Evolutionary conservation across 2,888 invertebrate genomes (phyloP).

Genomic region (Tenthredo livida): DNA sequence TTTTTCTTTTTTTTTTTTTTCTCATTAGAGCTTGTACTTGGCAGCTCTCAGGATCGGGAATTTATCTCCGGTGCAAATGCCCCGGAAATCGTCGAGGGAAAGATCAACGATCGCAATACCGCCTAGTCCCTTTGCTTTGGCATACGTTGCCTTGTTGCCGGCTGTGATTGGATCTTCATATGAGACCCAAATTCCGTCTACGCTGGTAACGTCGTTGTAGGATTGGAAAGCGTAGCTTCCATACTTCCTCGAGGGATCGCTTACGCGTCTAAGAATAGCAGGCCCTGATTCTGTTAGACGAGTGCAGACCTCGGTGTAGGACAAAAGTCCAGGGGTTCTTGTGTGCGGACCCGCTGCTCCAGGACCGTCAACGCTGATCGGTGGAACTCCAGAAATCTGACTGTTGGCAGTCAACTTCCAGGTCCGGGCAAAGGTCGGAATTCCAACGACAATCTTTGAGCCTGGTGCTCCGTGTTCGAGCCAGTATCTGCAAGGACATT

Average conservation of each 20-base stretch:
- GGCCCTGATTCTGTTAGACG: conserved; percentile 85
- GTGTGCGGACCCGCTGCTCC: conserved; percentile 88
- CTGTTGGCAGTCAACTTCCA: conserved; percentile 90
- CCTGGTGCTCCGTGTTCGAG: conserved; percentile 83
- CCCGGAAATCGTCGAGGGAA: conserved; percentile 90
- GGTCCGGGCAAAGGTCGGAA: conserved; percentile 87
- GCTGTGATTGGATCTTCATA: conserved; percentile 92
- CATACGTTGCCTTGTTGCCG: conserved; percentile 88
- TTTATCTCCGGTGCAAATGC: conserved; percentile 89
- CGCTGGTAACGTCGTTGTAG: conserved; percentile 82
- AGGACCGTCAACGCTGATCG: conserved; percentile 85
- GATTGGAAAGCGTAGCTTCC: conserved; percentile 89
- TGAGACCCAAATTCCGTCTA: conserved; percentile 89
- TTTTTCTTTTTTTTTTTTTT: background rate
- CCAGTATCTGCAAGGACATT: conserved; percentile 76
- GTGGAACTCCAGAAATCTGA: conserved; percentile 89
- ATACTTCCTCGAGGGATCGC: conserved; percentile 90
- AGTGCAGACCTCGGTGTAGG: conserved; percentile 91
- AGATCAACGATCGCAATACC: conserved; percentile 89
- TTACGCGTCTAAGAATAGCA: conserved; percentile 86
- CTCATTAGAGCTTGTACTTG: conserved; percentile 79
- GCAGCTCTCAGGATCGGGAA: conserved; percentile 89
- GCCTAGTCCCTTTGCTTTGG: conserved; percentile 86
- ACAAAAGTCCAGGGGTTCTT: conserved; percentile 84
- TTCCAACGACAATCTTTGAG: conserved; percentile 85